Conservation (phyloP, 2,888 invertebrate genomes). For the Xestoiulus laeticollis region DNA sequence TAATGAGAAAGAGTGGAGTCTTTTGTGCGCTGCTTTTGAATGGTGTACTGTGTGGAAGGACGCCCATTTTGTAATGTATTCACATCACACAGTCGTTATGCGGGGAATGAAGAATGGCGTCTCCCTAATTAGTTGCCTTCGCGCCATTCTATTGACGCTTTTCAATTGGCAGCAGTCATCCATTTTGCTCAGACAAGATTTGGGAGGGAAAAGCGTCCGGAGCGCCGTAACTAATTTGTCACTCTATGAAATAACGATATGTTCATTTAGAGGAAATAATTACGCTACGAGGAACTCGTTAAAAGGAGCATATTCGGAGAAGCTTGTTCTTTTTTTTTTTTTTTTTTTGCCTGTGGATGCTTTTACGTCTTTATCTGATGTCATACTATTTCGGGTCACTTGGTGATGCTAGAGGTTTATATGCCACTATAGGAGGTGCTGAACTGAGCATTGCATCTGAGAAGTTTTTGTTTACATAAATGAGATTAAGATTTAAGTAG, state of each 20-base stretch:
- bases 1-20: conserved; percentile 34
- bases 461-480: too few relatives aligned
- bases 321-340: too few relatives aligned
- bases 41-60: not conserved
- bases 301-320: not conserved
- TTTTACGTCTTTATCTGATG: not conserved
- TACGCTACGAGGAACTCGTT: not conserved
- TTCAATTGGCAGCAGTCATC: conserved; percentile 32
- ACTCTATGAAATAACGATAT: conserved; percentile 27
- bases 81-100: conserved; percentile 6
- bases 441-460: too few relatives aligned
- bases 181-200: conserved; percentile 19
- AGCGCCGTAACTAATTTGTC: conserved; percentile 39
- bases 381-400: not conserved
- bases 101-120: conserved; percentile 20
- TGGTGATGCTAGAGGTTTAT: too few relatives aligned
- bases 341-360: not conserved
- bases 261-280: not conserved
- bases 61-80: conserved; percentile 43
- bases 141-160: conserved; percentile 27
- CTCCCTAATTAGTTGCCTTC: conserved; percentile 27
- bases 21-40: not conserved
- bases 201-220: not conserved
- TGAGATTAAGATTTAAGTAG: too few relatives aligned
- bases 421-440: too few relatives aligned